Percentiles rank a stretch among this genome's conserved stretches.
phyloP scores from a whole-genome alignment of 2,113 vertebrate genomes.

The Menura novaehollandiae region DNA sequence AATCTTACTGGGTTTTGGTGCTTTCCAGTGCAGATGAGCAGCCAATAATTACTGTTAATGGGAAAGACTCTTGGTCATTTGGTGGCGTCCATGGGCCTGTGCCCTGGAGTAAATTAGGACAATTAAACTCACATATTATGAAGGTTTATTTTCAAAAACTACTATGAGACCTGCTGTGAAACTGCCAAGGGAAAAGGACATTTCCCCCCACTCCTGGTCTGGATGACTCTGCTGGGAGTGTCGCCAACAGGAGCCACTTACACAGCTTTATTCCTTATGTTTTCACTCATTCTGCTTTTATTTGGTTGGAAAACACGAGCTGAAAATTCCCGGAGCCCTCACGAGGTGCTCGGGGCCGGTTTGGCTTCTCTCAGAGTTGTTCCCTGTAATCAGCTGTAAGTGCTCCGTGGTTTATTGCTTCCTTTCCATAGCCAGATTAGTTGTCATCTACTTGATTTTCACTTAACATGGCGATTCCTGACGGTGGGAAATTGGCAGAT shows the following conservation, averaged over 20 bases:
- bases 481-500: slow-evolving; percentile 69
- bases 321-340: not conserved
- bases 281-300: not conserved
- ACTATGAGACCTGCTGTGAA: not conserved
- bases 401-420: not conserved
- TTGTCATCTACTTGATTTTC: slow-evolving; percentile 67
- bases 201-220: accelerated
- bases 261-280: not conserved
- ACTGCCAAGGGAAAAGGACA: not conserved
- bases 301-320: not conserved
- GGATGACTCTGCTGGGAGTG: not conserved
- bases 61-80: not conserved
- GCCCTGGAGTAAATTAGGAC: not conserved
- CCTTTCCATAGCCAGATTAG: slow-evolving; percentile 40
- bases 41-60: not conserved
- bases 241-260: not conserved
- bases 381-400: slow-evolving; percentile 17
- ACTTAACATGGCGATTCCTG: slow-evolving; percentile 56
- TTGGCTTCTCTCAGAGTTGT: not conserved
- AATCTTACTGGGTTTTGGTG: not conserved
- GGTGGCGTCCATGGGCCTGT: accelerated
- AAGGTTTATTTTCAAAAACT: not conserved
- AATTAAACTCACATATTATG: not conserved
- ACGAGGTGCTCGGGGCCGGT: not conserved
- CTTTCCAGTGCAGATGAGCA: not conserved